phyloP scores from a whole-genome alignment of 2,797 vertebrate species.

The Coranthus polyacanthus region DNA sequence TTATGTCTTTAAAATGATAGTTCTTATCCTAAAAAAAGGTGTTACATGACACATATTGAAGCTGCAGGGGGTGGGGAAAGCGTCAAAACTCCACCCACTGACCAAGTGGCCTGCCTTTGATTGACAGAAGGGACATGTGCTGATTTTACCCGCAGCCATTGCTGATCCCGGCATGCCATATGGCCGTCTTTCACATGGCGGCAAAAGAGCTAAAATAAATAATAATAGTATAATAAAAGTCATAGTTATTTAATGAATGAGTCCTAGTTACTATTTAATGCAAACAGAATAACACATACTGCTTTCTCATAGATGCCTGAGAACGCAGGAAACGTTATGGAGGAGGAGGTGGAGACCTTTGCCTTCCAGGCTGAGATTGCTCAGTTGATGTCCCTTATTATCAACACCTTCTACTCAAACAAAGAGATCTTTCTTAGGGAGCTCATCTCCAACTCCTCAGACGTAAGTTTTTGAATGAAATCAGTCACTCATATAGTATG shows the following conservation, averaged over 20 bases:
- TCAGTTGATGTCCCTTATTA: constrained; percentile 87
- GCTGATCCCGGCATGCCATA: constrained; percentile 37
- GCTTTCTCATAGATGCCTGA: constrained; percentile 77
- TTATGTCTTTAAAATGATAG: constrained; percentile 4
- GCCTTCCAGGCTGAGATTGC: constrained; percentile 86
- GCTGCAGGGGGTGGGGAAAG: constrained; percentile 41
- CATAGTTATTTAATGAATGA: no score
- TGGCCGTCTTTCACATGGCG: constrained; percentile 1
- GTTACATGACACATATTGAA: constrained; percentile 47
- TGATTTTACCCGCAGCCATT: constrained; percentile 29
- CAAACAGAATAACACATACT: neutral
- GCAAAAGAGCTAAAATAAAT: neutral
- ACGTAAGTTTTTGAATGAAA: constrained; percentile 68
- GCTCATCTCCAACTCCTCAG: constrained; percentile 83
- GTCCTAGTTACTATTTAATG: neutral
- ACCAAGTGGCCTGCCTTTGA: constrained; percentile 63
- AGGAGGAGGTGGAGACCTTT: constrained; percentile 82
- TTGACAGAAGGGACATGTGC: constrained; percentile 78
- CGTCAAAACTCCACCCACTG: constrained; percentile 57
- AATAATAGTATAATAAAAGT: no score
- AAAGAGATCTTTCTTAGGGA: constrained; percentile 86
- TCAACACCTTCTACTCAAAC: constrained; percentile 85
- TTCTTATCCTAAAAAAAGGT: constrained; percentile 37
- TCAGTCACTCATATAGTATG: neutral
- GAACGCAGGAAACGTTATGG: constrained; percentile 68